These are phyloP conservation scores for Calcarius lapponicus DNA, from an alignment of 2,797 vertebrate genomes.

Conservation along the genomic window DNA sequence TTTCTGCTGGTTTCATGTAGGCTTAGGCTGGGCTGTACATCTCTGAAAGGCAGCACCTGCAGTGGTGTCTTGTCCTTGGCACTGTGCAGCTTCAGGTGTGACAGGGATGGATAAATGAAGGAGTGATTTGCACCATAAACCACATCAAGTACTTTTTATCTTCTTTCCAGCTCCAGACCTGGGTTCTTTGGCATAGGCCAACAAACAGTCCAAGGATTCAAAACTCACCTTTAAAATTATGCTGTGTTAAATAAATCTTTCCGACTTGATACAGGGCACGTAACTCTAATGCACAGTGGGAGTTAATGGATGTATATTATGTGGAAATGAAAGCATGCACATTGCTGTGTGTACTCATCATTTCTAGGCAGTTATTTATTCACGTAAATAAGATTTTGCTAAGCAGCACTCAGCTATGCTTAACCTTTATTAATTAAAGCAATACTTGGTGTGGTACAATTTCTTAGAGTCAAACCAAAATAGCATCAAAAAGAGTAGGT, in stretches of 20 bases:
- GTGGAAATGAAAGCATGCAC: not conserved
- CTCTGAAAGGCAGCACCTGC: not conserved
- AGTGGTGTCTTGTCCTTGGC: not conserved
- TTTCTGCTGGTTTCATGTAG: not conserved
- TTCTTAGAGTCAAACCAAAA: slow-evolving; percentile 28
- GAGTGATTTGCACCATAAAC: not conserved
- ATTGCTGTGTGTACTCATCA: not conserved
- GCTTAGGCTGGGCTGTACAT: not conserved
- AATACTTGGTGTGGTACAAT: not conserved
- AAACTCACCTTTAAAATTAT: not conserved
- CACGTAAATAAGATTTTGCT: slow-evolving; percentile 14
- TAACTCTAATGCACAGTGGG: not conserved
- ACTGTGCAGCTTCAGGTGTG: not conserved
- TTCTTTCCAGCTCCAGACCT: not conserved
- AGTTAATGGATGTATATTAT: not conserved
- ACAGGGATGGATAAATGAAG: not conserved
- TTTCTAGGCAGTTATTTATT: not conserved
- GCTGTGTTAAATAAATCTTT: not conserved
- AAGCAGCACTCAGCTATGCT: not conserved
- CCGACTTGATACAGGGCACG: not conserved
- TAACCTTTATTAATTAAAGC: slow-evolving; percentile 36
- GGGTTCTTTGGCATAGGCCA: not conserved
- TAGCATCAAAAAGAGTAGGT: slow-evolving; percentile 2
- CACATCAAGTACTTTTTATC: not conserved
- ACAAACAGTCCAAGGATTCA: not conserved